Evolutionary conservation across 2,888 invertebrate species (phyloP).

Genomic region (Melinaea menophilus): DNA sequence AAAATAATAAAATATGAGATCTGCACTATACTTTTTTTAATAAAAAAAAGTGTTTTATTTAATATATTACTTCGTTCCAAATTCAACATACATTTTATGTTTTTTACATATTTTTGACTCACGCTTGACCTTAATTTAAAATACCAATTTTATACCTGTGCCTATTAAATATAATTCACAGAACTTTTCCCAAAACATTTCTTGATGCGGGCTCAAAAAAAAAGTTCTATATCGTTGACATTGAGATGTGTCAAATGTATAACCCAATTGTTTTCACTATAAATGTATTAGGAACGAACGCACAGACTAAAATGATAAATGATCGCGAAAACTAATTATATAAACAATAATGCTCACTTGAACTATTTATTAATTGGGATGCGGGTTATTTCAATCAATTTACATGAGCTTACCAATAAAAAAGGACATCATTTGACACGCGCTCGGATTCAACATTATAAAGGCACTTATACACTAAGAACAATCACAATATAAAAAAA

Average conservation of each 20-base stretch:
- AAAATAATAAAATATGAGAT: too few relatives aligned
- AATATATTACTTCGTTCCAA: too few relatives aligned
- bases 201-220: background rate
- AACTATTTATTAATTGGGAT: constrained; percentile 6
- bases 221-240: background rate
- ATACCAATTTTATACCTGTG: background rate
- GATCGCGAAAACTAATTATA: constrained; percentile 12
- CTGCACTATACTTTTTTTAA: too few relatives aligned
- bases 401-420: constrained; percentile 25
- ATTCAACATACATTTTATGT: background rate
- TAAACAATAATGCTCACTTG: constrained; percentile 11
- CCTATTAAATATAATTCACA: constrained; percentile 2
- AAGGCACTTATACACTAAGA: constrained; percentile 1
- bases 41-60: too few relatives aligned
- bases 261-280: background rate
- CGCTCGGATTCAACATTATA: constrained; percentile 14
- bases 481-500: constrained; percentile 15
- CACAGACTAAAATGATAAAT: constrained; percentile 7
- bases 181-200: background rate
- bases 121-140: background rate
- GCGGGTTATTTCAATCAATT: constrained; percentile 5
- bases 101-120: background rate
- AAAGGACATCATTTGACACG: constrained; percentile 25
- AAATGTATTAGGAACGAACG: background rate
- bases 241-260: background rate